phyloP scores from a whole-genome alignment of 2,797 vertebrate genomes.

The Xenops minutus region DNA sequence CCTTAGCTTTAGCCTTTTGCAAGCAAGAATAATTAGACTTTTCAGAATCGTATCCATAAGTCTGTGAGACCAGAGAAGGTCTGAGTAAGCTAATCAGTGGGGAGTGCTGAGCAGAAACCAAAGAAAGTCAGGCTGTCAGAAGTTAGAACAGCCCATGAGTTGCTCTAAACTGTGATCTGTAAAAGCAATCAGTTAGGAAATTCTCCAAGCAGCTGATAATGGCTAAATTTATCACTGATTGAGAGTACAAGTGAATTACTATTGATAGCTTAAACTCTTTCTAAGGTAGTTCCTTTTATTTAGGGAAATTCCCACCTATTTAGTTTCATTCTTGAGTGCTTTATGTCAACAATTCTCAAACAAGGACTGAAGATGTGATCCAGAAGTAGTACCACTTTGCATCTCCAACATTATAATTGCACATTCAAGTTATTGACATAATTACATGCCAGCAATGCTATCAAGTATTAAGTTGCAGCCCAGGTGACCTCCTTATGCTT shows the following conservation, averaged over 20 bases:
- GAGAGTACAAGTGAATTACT: not conserved
- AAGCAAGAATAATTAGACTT: not conserved
- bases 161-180: not conserved
- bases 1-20: not conserved
- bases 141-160: not conserved
- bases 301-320: not conserved
- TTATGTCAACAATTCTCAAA: not conserved
- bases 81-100: not conserved
- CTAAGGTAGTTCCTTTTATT: not conserved
- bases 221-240: not conserved
- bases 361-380: not conserved
- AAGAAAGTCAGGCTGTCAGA: not conserved
- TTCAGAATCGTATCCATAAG: not conserved
- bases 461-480: not conserved
- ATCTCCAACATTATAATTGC: not conserved
- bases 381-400: not conserved
- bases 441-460: not conserved
- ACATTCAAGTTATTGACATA: not conserved
- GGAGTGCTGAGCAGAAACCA: not conserved
- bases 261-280: not conserved
- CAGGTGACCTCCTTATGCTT: not conserved
- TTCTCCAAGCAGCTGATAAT: not conserved
- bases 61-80: not conserved
- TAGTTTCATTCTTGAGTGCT: not conserved
- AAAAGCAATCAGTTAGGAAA: not conserved